Evolutionary conservation across 2,113 vertebrate genomes (phyloP).

Genomic region (Gulo gulo): DNA sequence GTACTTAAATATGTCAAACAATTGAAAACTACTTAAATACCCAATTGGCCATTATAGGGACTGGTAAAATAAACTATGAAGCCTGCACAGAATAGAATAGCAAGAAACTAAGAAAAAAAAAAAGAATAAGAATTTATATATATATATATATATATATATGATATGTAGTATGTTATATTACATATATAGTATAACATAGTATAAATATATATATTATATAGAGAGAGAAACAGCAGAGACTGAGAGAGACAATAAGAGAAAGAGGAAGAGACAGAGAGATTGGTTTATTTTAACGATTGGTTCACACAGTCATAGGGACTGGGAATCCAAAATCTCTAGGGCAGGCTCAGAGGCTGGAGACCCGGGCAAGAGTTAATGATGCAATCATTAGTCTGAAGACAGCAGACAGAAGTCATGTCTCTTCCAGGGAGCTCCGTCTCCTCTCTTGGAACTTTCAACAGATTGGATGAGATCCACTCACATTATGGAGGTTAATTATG

Average conservation of each 20-base stretch:
- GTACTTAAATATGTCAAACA: neutral
- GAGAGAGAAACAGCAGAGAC: neutral
- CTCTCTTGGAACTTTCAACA: neutral
- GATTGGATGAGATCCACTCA: neutral
- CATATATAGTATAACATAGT: no score
- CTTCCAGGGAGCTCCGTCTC: neutral
- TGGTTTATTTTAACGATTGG: neutral
- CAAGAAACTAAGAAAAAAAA: neutral
- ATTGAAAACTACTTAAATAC: conserved; percentile 14
- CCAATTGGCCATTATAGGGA: neutral
- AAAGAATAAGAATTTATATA: neutral
- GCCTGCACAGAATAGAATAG: neutral
- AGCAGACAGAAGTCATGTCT: neutral
- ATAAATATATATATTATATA: neutral
- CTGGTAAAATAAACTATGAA: neutral
- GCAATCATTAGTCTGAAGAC: neutral
- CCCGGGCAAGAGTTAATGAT: neutral
- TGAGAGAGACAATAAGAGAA: neutral
- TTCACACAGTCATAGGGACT: neutral
- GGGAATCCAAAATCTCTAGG: neutral
- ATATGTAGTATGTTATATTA: no score
- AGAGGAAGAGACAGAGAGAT: neutral
- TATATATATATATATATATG: no score
- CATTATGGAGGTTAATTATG: neutral
- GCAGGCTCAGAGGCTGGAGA: neutral